A percentile compares a stretch with the other conserved stretches of the same genome.
These are phyloP conservation scores for Triplophysa tibetana DNA, from an alignment of 2,113 vertebrate genomes.

Conservation along the genomic window DNA sequence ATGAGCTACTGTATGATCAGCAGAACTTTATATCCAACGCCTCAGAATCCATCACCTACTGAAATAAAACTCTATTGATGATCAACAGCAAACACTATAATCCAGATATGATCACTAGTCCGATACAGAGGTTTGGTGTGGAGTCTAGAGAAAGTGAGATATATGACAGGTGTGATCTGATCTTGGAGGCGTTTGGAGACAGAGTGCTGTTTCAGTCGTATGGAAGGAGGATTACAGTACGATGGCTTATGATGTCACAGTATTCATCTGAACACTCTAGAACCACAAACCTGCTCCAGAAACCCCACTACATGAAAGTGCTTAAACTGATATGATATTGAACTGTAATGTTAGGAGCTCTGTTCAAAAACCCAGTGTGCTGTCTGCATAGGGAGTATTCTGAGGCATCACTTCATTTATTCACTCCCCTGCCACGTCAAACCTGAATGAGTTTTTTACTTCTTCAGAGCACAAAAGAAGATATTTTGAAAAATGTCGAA, in stretches of 20 bases:
- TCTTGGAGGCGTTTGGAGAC: conserved; percentile 4
- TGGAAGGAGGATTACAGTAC: background rate
- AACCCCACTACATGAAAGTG: conserved; percentile 28
- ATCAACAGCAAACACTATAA: no score
- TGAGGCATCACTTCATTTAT: background rate
- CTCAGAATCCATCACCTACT: conserved; percentile 31
- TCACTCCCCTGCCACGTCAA: no score
- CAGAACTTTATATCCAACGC: conserved; percentile 68
- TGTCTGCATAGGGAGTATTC: background rate
- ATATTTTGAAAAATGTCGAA: no score
- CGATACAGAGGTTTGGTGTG: no score
- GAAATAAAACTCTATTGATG: no score
- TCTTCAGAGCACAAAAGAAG: no score
- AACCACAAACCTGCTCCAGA: background rate
- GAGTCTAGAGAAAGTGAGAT: conserved; percentile 59
- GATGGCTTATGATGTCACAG: background rate
- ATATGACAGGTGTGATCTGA: conserved; percentile 17
- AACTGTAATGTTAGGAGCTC: background rate
- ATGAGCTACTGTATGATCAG: conserved; percentile 32
- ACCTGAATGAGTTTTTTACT: no score
- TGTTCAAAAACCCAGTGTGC: background rate
- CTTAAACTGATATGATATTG: background rate
- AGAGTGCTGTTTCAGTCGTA: background rate
- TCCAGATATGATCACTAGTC: no score
- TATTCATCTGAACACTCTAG: background rate